Evolutionary conservation across 2,113 vertebrate species (phyloP).

Genomic region (Urocitellus parryii): DNA sequence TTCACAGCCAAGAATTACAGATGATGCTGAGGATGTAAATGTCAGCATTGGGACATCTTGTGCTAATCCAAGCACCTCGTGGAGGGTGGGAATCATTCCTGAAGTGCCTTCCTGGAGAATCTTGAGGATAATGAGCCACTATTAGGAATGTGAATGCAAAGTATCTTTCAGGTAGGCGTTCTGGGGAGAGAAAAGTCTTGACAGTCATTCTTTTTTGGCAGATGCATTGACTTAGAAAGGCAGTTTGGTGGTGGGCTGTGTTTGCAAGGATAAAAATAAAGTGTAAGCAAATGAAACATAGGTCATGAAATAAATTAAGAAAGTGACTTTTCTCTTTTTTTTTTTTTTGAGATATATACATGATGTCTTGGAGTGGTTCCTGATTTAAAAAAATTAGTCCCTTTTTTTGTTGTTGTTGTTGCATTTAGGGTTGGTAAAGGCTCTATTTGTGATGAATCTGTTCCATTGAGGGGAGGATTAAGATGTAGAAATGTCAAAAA

Average conservation of each 20-base stretch:
- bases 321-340: background rate
- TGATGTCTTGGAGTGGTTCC: background rate
- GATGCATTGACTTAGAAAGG: conserved; percentile 7
- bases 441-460: background rate
- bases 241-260: background rate
- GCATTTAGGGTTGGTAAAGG: background rate
- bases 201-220: background rate
- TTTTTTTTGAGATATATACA: background rate
- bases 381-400: background rate
- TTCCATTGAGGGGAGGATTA: background rate
- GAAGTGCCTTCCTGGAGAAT: background rate
- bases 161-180: background rate
- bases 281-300: background rate
- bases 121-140: background rate
- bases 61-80: background rate
- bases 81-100: background rate
- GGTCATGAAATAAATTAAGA: conserved; percentile 14
- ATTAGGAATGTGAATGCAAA: background rate
- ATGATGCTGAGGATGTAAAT: background rate
- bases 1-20: background rate
- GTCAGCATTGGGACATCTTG: background rate
- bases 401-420: background rate
- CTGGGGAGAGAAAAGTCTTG: background rate
- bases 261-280: conserved; percentile 24
- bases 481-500: background rate